Evolutionary conservation across 2,888 invertebrate genomes (phyloP).

Genomic region (Tenthredo scrophulariae): DNA sequence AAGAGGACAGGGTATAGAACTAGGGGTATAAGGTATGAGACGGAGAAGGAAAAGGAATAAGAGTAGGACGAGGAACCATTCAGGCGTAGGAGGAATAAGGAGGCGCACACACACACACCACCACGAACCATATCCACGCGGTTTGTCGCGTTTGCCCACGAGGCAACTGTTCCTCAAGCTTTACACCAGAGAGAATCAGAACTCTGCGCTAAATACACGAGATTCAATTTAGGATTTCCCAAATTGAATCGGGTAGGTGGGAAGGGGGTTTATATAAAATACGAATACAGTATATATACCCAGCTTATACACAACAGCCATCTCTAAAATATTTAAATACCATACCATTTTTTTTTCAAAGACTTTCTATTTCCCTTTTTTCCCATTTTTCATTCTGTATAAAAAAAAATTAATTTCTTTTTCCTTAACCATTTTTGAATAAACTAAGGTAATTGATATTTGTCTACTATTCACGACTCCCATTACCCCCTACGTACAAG

Average conservation of each 20-base stretch:
- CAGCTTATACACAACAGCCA: no score
- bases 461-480: no score
- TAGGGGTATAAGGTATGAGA: not conserved
- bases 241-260: not conserved
- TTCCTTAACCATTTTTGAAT: no score
- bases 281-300: not conserved
- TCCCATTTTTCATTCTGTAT: no score
- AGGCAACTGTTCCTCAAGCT: constrained; percentile 24
- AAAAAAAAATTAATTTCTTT: no score
- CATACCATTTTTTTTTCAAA: no score
- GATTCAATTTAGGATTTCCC: constrained; percentile 13
- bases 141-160: constrained; percentile 3
- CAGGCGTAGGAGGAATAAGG: not conserved
- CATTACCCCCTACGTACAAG: no score
- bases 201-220: constrained; percentile 15
- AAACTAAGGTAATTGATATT: no score
- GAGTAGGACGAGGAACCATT: not conserved
- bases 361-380: no score
- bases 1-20: not conserved
- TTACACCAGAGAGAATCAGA: not conserved
- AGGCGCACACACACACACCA: not conserved
- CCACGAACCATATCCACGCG: not conserved
- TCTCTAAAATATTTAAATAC: no score
- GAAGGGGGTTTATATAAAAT: not conserved
- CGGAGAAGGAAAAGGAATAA: not conserved